phyloP scores from a whole-genome alignment of 64 coral and sea anemone species.

The Montipora capricornis region DNA sequence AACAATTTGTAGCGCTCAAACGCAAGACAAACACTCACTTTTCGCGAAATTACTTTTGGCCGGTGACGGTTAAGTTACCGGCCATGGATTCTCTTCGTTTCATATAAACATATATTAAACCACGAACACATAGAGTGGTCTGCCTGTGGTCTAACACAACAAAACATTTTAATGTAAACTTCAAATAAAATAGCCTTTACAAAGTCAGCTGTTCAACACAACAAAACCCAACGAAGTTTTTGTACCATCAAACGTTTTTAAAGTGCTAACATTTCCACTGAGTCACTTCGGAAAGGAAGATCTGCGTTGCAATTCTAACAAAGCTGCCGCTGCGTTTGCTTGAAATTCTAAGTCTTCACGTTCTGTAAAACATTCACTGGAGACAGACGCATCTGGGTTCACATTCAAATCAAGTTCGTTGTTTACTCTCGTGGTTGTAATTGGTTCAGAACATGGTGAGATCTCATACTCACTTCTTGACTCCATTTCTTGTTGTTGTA shows the following conservation, averaged over 20 bases:
- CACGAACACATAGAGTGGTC: too few species aligned
- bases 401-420: slow-evolving; percentile 2
- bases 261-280: neutral
- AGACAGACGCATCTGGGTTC: neutral
- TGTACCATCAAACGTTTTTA: neutral
- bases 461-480: slow-evolving; percentile 4
- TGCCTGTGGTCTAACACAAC: neutral
- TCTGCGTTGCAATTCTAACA: too few species aligned
- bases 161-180: slow-evolving; percentile 16
- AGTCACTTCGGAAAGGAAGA: too few species aligned
- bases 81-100: too few species aligned
- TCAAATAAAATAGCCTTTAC: slow-evolving; percentile 2
- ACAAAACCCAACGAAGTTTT: neutral
- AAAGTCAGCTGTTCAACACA: neutral
- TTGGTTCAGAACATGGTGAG: neutral
- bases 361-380: neutral
- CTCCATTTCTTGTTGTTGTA: slow-evolving; percentile 64
- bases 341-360: neutral
- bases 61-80: too few species aligned
- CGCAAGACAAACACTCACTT: slow-evolving; percentile 4
- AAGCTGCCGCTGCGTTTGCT: too few species aligned
- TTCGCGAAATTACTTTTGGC: neutral
- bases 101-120: too few species aligned
- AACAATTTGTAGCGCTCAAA: neutral
- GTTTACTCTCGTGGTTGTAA: neutral